Evolutionary conservation across 1,140 invertebrate species (phyloP), one percentile per base, ranked within the genome.

Genomic region (Heliothis subflexa): DNA sequence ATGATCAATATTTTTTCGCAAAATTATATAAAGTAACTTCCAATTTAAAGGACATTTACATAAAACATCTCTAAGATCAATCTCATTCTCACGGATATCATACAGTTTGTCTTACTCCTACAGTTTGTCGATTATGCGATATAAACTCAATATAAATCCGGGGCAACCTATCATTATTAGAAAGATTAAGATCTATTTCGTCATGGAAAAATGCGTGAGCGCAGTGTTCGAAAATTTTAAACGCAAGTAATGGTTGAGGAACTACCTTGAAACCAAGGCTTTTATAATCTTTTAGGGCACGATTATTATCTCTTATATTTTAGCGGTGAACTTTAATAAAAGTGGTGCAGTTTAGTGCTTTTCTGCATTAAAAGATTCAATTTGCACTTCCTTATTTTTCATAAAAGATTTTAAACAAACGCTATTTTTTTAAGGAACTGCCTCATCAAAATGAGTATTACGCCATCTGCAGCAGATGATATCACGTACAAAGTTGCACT

Each of bases 401-500:
- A 66, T 18, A 66, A 66, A 66, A 66, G 18, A 66, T 40, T 40
- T 40, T 49, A 66, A 49, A 66, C 40, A 16, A 21, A 40, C 16
- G 40, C n/a, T 54, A 33, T 54, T 54, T 57, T 21, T 45, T 14
- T 33, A 55, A 54, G 45, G 40, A 55, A 54, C 25, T 14, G 21
- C 40, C 25, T 72, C 52, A 72, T 72, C 52, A 57, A 72, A 45
- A 9, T 9, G 33, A 40, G 33, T 50, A 25, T 50, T 70, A 70
- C 66, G 21, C 18, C 18, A 52, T 52, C 25, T 16, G 14, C 18
- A 25, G 57, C 45, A 61, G 55, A 74, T 74, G 55, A 74, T 61
- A 74, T 74, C 71, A 74, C 61, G 73, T 76, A 76, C 73, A 76
- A 76, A 50, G 73, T 76, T 76, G 61, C 59, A 64, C 49, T 64